Evolutionary conservation across 2,888 invertebrate genomes (phyloP), one percentile per base, ranked within the genome.

Genomic region (Mechanitis messenoides): DNA sequence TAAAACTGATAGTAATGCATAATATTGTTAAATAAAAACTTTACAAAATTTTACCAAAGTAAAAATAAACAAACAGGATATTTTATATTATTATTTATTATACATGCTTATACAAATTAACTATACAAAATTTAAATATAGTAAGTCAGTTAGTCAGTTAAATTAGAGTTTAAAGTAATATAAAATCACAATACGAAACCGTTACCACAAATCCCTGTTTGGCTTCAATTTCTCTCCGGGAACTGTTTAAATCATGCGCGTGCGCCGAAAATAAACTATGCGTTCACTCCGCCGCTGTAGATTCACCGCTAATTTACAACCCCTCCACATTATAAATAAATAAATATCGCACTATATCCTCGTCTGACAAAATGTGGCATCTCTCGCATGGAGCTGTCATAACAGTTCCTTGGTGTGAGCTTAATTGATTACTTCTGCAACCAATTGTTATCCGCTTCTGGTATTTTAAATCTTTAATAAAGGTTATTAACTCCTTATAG

Each of bases 281-380:
- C 78, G 85, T 84, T 83, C 84, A 82, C 84, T 80, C 80, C 78
- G 73, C 79, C 78, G 73, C 79, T 83, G 86, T 88, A 89, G 87
- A 90, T 90, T 87, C 80, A 80, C 81, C 79, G 85, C 84, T 90
- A 91, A 91, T 91, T 90, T 90, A 90, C 89, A 81, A 87, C 87
- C 83, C 83, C 83, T 82, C 83, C 77, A 78, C 83, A 83, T 83
- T 87, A 87, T 88, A 87, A 86, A 87, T 88, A 89, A 87, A 88
- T 87, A 89, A 87, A 89, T 88, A 87, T 78, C 6, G 31, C 74
- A 75, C 73, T 81, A 78, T 78, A 82, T 83, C 79, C 80, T 78
- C 74, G 75, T 74, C 71, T 83, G 87, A 85, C 86, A 86, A 78
- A 84, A 82, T 82, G 79, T 86, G 85, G 83, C 85, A 83, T 80